Evolutionary conservation across 92 coral and sea anemone genomes (phyloP), one percentile per base, ranked within the genome.

Genomic region (Anthopleura xanthogrammica): DNA sequence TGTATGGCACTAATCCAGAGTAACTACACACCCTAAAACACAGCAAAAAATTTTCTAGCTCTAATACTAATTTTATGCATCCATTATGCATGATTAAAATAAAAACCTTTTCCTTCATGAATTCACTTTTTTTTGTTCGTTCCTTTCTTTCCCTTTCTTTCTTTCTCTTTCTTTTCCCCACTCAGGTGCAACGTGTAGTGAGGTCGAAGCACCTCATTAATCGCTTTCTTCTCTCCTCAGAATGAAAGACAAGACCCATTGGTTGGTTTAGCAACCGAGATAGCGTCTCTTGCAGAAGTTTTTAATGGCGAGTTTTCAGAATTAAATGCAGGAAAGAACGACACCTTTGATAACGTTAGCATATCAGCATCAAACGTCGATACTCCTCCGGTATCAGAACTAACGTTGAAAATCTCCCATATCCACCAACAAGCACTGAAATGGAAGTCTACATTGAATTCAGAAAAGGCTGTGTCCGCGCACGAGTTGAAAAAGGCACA

Each of bases 231-330:
- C 42, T 42, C n/a, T 60, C 65, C 82, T n/a, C 64, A 96, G 99
- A 96, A 94, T 82, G 99, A 96, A 78, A 92, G 99, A 80, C 82
- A 89, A 13, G 99, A 96, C 39, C 99, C 98, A 39, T 73, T 96
- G 43, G 83, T 92, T 60, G 95, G 89, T 39, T 89, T 94, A 41
- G 91, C 95, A 48, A 73, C 95, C 12, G 99, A 96, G 72, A 82
- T 96, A 39, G 83, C 97, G 12, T 88, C 92, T 7, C 84, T 96
- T 14, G 91, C 80, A 84, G 91, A 87, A 52, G 65, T 92, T 72
- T 92, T 96, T 74, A 73, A 24, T 19, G 66, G 76, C 52, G 93
- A 93, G 64, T 88, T 72, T 62, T 83, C 86, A 5, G 83, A 57
- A 2, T 77, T 56, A 55, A 82, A 81, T 57, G 56, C 58, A 41